Evolutionary conservation across 1,140 invertebrate genomes (phyloP).

Genomic region (Platyura marginata): DNA sequence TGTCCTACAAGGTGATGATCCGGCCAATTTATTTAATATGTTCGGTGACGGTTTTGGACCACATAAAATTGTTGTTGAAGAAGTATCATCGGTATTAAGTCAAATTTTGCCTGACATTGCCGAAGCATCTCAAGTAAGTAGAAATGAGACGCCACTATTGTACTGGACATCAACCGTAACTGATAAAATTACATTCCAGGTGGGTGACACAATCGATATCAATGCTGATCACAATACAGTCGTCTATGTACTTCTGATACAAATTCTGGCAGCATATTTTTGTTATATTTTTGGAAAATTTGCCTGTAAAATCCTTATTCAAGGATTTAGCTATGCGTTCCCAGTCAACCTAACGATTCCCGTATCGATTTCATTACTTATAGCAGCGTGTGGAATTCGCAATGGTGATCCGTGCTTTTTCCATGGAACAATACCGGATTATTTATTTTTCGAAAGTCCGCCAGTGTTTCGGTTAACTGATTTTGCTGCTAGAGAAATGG

Average conservation of each 20-base stretch:
- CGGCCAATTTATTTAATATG: conserved; percentile 57
- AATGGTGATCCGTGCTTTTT: conserved; percentile 77
- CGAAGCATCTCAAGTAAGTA: conserved; percentile 39
- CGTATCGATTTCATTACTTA: conserved; percentile 69
- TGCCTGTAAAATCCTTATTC: conserved; percentile 90
- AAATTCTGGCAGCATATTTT: conserved; percentile 65
- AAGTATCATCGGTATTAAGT: conserved; percentile 34
- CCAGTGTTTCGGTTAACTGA: conserved; percentile 62
- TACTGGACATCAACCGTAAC: not conserved
- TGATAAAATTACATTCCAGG: not conserved
- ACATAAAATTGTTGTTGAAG: conserved; percentile 60
- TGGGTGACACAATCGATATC: conserved; percentile 49
- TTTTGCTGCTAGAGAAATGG: conserved; percentile 73
- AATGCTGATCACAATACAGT: conserved; percentile 49
- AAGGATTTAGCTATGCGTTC: conserved; percentile 90
- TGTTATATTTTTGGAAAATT: conserved; percentile 90
- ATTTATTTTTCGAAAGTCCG: conserved; percentile 79
- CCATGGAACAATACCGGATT: conserved; percentile 64
- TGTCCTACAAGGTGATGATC: conserved; percentile 52
- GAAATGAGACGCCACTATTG: not conserved
- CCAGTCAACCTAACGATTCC: conserved; percentile 86
- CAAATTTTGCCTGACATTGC: conserved; percentile 48
- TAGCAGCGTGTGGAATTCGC: conserved; percentile 71
- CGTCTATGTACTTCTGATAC: conserved; percentile 61
- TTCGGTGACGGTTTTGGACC: conserved; percentile 54